Evolutionary conservation across 1,140 invertebrate genomes (phyloP), one percentile per base, ranked within the genome.

Genomic region (Leptestheria dahalacensis): DNA sequence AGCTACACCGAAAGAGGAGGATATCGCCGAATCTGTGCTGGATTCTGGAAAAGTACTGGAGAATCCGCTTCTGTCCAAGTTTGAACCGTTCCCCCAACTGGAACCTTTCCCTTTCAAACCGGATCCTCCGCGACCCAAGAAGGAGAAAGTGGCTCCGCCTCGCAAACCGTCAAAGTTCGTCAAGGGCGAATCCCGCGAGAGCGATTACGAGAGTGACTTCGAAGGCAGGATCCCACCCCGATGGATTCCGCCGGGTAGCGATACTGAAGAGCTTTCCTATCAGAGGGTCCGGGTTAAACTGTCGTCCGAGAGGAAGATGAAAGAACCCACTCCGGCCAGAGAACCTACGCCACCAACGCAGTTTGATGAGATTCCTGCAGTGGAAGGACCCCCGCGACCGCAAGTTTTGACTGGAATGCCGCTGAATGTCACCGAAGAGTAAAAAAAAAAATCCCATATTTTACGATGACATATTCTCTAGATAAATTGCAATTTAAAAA

Each of bases 161-260:
- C 76, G 74, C 61, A 77, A 77, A 70, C 76, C 82, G 63, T 78
- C 77, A 41, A 79, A 80, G 76, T 82, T 86, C 72, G 67, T 82
- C 51, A 78, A 81, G 65, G 77, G 81, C 50, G 82, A 85, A 71
- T 84, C 83, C 66, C 72, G 75, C 29, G 81, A 73, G 73, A 82
- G 81, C 66, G 84, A 86, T 65, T 84, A 84, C 64, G 82, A 84
- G 69, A 86, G 82, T 66, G 83, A 87, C 66, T 82, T 80, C 61
- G 83, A 85, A 57, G 74, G 75, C 29, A 56, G 75, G 60, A 80
- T 83, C 65, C 74, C 77, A 54, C 74, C 80, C 0, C 70, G 79
- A 24, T 84, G 83, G 77, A 78, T 79, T 53, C 78, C 79, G 18
- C 79, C 75, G 61, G 78, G 79, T 57, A 84, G 81, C 66, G 82